Evolutionary conservation across 2,797 vertebrate species (phyloP), one percentile per base, ranked within the genome.

Genomic region (Hoplostethus mediterraneus): DNA sequence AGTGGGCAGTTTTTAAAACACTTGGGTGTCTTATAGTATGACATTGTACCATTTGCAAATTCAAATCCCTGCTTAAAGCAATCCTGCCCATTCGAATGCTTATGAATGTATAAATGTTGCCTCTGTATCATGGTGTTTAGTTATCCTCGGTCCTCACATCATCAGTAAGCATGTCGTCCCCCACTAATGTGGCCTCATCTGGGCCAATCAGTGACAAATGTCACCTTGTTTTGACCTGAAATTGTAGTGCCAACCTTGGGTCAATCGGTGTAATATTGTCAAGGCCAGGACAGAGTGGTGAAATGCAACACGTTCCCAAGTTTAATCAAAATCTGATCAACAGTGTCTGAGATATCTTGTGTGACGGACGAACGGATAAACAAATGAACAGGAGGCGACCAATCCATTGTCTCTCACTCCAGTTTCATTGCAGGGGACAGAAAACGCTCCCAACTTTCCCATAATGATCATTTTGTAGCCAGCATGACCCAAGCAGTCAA

Each of bases 401-500:
- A 48, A 71, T 54, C 58, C 28, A 47, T 45, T 54, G 73, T 70
- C 62, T 7, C 11, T 3, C 38, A 17, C 4, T 53, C 71, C 45
- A 69, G 45, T 70, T 83, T 77, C 53, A 42, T 72, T 60, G 63
- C 60, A 16, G 42, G 30, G 10, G 81, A 61, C 53, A 68, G 49
- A 73, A 61, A 55, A 25, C 14, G 45, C 57, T 70, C 65, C 52
- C 42, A 38, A 40, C 55, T 69, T 62, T 55, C 17, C 42, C 62
- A 73, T 75, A 75, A 84, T 69, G 63, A 79, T 72, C 84, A 64
- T 67, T 67, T 68, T 89, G 78, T 75, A 67, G 70, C 80, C 82
- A 83, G 73, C 69, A 68, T 57, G 69, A 75, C 64, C 40, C 64
- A 1, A 42, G 55, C 30, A 44, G 60, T 84, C 76, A 71, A 76